These are phyloP conservation scores for Bombylius major DNA, from an alignment of 2,888 invertebrate species.

Conservation along the genomic window DNA sequence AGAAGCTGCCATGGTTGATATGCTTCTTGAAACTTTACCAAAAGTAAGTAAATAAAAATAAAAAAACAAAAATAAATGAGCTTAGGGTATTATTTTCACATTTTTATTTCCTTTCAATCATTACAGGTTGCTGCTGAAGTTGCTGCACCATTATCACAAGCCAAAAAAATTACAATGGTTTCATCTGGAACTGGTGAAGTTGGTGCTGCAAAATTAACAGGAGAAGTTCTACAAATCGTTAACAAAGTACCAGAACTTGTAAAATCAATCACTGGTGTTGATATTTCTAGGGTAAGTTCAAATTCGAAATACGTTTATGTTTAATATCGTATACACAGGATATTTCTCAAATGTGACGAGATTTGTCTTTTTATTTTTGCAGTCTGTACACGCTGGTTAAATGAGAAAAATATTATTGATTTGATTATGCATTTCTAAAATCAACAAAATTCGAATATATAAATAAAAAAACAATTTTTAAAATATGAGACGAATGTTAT, in stretches of 20 bases:
- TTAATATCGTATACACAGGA: not conserved
- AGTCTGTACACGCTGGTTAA: slow-evolving; percentile 39
- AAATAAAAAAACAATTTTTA: too few species aligned
- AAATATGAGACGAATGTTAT: too few species aligned
- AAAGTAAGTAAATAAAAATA: slow-evolving; percentile 49
- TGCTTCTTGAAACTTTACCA: slow-evolving; percentile 89
- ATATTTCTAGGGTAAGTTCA: slow-evolving; percentile 68
- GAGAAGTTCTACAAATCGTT: slow-evolving; percentile 88
- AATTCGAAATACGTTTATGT: slow-evolving; percentile 37
- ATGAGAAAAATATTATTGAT: not conserved
- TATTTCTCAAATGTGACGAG: too few species aligned
- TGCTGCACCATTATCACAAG: slow-evolving; percentile 86
- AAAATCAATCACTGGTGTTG: slow-evolving; percentile 84
- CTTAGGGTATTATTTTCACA: not conserved
- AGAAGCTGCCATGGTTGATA: slow-evolving; percentile 90
- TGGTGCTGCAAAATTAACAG: slow-evolving; percentile 88
- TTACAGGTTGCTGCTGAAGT: slow-evolving; percentile 87
- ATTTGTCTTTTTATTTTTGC: slow-evolving; percentile 23
- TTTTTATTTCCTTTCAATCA: not conserved
- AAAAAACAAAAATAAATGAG: too few species aligned
- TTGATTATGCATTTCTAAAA: too few species aligned
- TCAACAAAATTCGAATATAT: too few species aligned
- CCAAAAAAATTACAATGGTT: slow-evolving; percentile 94
- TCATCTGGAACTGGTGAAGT: slow-evolving; percentile 83
- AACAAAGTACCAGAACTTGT: slow-evolving; percentile 85